Percentiles rank a stretch among this genome's conserved stretches.
These are phyloP conservation scores for Nephrotoma guestfalica DNA, from an alignment of 2,888 invertebrate species.

Conservation along the genomic window DNA sequence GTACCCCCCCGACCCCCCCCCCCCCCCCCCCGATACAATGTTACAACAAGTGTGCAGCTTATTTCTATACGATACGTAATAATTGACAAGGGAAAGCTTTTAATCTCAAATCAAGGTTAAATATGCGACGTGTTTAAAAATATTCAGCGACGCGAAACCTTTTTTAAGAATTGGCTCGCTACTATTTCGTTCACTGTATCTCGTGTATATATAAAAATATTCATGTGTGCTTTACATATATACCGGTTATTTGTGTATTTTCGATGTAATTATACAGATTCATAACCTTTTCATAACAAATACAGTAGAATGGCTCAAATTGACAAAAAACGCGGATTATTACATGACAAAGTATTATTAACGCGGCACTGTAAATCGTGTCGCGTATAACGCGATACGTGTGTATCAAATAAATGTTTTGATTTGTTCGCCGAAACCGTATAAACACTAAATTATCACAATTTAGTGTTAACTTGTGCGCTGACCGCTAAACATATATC, in stretches of 20 bases:
- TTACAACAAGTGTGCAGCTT: too few relatives aligned
- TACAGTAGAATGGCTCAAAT: not conserved
- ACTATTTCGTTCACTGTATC: not conserved
- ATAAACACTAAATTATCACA: not conserved
- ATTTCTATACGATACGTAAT: not conserved
- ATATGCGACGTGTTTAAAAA: not conserved
- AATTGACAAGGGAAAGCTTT: not conserved
- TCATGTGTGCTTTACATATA: not conserved
- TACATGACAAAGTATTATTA: not conserved
- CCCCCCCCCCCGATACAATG: not conserved
- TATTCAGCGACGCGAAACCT: not conserved
- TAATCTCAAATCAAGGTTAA: not conserved
- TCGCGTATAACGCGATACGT: not conserved
- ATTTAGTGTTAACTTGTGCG: not conserved
- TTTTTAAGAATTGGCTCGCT: not conserved
- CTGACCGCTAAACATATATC: not conserved
- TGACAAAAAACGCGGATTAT: not conserved
- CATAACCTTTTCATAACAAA: not conserved
- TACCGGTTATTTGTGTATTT: not conserved
- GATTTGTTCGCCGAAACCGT: not conserved
- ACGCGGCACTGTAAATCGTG: not conserved
- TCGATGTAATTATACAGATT: not conserved
- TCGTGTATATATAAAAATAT: not conserved
- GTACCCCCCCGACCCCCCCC: too few relatives aligned
- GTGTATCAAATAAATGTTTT: not conserved